Evolutionary conservation across 2,797 vertebrate genomes (phyloP), one percentile per base, ranked within the genome.

Genomic region (Lepilemur ruficaudatus): DNA sequence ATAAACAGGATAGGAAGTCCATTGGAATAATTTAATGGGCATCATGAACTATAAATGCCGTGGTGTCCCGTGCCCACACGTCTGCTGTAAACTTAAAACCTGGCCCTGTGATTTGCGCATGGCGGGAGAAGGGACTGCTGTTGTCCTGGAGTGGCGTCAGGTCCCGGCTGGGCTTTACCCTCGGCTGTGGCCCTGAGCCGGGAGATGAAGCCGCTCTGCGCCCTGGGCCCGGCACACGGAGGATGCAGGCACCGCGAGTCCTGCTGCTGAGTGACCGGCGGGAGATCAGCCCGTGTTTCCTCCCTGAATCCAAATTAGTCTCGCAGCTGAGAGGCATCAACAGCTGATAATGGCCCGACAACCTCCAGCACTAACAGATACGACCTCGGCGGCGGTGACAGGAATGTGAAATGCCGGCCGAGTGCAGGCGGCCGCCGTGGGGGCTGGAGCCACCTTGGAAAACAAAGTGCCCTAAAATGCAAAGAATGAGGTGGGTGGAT

Each of bases 291-390:
- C 97, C 95, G 28, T 65, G 86, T 96, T 98, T 98, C 96, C 97
- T 98, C 88, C 89, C 92, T 98, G 98, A 98, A 98, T 98, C 97
- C 97, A 98, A 98, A 98, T 98, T 97, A 98, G 97, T 97, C 97
- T 98, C 97, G 52, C 96, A 98, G 98, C 97, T 98, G 96, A 98
- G 96, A 94, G 96, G 96, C 98, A 79, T 93, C 96, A 85, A 95
- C 38, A 90, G 83, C 92, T 96, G 96, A 98, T 98, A 98, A 98
- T 89, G 95, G 97, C 97, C 97, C 97, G 92, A 97, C 92, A 98
- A 97, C 96, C 97, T 98, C 94, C 89, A 96, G 76, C 96, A 95
- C 90, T 97, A 97, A 93, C 96, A 98, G 95, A 95, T 89, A 94
- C 4, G 97, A 97, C 98, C 97, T 95, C 94, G 82, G 92, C 28